Base-by-base conservation (phyloP, 2,113 vertebrate genomes). In the Trematomus loennbergii region DNA sequence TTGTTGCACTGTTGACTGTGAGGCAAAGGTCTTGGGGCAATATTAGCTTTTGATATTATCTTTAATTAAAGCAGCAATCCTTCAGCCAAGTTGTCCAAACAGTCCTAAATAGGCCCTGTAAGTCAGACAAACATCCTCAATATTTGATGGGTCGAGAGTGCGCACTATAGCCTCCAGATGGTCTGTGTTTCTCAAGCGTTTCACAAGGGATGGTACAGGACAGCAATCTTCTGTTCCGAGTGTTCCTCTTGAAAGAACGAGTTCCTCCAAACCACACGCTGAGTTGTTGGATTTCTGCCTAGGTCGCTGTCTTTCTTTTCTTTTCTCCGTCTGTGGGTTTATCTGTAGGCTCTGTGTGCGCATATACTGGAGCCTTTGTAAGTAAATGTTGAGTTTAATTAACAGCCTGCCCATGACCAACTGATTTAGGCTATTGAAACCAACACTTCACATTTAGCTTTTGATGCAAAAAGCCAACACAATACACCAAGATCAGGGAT, bases 21-120 rank as follows among this genome's bases (percentile, higher is more conserved):
- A 88, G 83, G 87, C 81, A 85, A 84, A 82, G 88, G 91, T 93
- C 89, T 90, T 81, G 65, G 79, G 83, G 80, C 75, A 72, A 94
- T 82, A 91, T 94, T 93, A 93, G 82, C 84, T 91, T 89, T 88
- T 88, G 89, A 93, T 96, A 94, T 96, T 95, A 94, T 96, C 92
- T 95, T 95, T 95, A 95, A 96, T 95, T 94, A 95, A 94, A 90
- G 88, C 85, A 54, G 87, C 87, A 90, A 94, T 95, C 92, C 92
- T 84, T 90, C 91, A 86, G 75, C 89, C 85, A 85, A 94, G 90
- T 94, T 94, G 89, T 93, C 91, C 92, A 94, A 95, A 95, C 94
- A 95, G 82, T 81, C 83, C 89, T 92, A 93, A 95, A 95, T 92
- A 92, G 90, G 90, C 75, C 72, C 72, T 72, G 88, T 93, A 94